Evolutionary conservation across 1,140 invertebrate genomes (phyloP), one percentile per base, ranked within the genome.

Genomic region (Nylanderia fulva): DNA sequence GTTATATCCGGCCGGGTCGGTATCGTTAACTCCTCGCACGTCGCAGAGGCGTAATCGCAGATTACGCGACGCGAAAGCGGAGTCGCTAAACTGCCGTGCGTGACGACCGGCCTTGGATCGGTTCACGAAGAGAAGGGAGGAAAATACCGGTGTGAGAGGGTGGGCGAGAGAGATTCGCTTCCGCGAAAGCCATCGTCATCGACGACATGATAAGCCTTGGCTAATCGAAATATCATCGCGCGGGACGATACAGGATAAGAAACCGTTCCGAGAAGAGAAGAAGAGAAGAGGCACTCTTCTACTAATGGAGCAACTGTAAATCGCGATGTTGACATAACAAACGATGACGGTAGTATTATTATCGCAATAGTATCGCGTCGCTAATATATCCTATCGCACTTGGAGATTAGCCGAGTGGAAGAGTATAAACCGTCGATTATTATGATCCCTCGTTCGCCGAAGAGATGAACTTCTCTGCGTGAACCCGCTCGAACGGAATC

Each of bases 241-340:
- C 76, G 77, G 8, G n/a, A n/a, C n/a, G n/a, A n/a, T n/a, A n/a
- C 11, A 11, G 77, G 48, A 80, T 69, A 68, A 80, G 63, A 80
- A 80, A 69, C 11, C 33, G 48, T 80, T 80, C 64, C 11, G 52
- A 45, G 27, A 33, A 39, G n/a, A n/a, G n/a, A n/a, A n/a, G n/a
- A n/a, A n/a, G n/a, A n/a, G n/a, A n/a, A n/a, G n/a, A n/a, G n/a
- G n/a, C n/a, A n/a, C n/a, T 80, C 36, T 80, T 58, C 21, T 48
- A 45, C 45, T 71, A 80, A 80, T 80, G 64, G 42, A 27, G 5
- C 80, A 75, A 75, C 69, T 84, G 80, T 75, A 84, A 75, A 72
- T 83, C 15, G 7, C 68, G 18, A 45, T 15, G 69, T 24, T 48
- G 58, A 3, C 3, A 60, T 54, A 60, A 71, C 69, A 56, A 33